Evolutionary conservation across 2,888 invertebrate genomes (phyloP).

Genomic region (Laspeyria flexula): DNA sequence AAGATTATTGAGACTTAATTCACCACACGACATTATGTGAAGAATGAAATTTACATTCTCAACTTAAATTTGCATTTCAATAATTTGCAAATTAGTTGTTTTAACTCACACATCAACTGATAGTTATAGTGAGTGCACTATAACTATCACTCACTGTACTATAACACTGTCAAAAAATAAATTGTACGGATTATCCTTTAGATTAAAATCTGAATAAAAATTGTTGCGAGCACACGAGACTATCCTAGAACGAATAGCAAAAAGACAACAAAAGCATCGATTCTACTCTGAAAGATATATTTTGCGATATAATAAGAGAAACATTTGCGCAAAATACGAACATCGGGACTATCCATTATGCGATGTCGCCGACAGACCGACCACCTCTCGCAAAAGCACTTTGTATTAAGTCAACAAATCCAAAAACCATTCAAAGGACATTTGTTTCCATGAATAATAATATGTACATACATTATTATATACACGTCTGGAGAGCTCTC

Average conservation of each 20-base stretch:
- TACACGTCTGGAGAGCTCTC: constrained; percentile 44
- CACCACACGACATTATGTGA: too few species aligned
- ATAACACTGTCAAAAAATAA: too few species aligned
- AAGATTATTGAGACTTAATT: not conserved
- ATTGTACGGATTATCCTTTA: not conserved
- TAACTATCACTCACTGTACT: too few species aligned
- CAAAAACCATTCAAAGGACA: constrained; percentile 79
- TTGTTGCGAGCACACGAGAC: constrained; percentile 10
- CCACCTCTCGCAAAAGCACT: constrained; percentile 77
- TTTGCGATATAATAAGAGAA: constrained; percentile 69
- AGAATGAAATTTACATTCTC: too few species aligned
- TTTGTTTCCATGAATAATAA: constrained; percentile 83
- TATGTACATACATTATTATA: constrained; percentile 78
- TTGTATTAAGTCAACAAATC: constrained; percentile 84
- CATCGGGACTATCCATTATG: constrained; percentile 69
- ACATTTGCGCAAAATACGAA: constrained; percentile 71
- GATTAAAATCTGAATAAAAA: constrained; percentile 25
- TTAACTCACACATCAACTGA: too few species aligned
- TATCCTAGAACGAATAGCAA: constrained; percentile 35
- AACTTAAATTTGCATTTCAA: too few species aligned
- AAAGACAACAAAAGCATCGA: constrained; percentile 46
- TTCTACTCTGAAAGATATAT: constrained; percentile 50
- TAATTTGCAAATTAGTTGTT: too few species aligned
- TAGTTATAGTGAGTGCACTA: too few species aligned
- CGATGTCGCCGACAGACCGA: constrained; percentile 70